phyloP scores from a whole-genome alignment of 2,113 vertebrate species.

The Myotis davidii region DNA sequence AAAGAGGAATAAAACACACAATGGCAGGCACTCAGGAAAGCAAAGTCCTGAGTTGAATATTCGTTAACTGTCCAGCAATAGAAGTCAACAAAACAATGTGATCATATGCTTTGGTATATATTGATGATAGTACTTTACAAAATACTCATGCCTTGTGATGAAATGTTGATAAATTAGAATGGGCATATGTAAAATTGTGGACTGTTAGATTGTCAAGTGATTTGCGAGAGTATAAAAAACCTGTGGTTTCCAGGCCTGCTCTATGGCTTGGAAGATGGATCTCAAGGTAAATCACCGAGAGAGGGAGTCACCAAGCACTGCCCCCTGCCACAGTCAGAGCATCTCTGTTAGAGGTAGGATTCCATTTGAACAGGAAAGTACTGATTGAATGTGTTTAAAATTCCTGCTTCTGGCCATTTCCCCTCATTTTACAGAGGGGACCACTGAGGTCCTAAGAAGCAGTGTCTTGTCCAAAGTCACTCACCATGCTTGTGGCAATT shows the following conservation, averaged over 20 bases:
- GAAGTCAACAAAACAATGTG: not conserved
- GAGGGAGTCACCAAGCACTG: not conserved
- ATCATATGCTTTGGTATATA: not conserved
- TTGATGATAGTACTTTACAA: not conserved
- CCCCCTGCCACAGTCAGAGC: not conserved
- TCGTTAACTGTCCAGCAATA: not conserved
- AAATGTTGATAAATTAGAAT: not conserved
- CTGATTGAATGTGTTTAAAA: not conserved
- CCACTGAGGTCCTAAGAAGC: not conserved
- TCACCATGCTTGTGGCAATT: accelerated
- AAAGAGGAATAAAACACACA: not conserved
- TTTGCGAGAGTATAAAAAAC: not conserved
- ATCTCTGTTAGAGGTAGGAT: not conserved
- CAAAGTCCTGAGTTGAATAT: not conserved
- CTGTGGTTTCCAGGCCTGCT: not conserved
- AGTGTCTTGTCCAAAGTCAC: not conserved
- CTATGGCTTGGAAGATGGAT: not conserved
- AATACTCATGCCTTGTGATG: not conserved
- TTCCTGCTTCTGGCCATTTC: not conserved
- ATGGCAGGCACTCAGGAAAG: not conserved
- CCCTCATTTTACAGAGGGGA: not conserved
- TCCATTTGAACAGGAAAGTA: not conserved
- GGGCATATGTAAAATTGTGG: not conserved
- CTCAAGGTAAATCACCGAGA: not conserved
- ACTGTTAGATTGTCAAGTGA: not conserved